phyloP scores from a whole-genome alignment of 2,113 vertebrate genomes.

The Brachyistius frenatus region DNA sequence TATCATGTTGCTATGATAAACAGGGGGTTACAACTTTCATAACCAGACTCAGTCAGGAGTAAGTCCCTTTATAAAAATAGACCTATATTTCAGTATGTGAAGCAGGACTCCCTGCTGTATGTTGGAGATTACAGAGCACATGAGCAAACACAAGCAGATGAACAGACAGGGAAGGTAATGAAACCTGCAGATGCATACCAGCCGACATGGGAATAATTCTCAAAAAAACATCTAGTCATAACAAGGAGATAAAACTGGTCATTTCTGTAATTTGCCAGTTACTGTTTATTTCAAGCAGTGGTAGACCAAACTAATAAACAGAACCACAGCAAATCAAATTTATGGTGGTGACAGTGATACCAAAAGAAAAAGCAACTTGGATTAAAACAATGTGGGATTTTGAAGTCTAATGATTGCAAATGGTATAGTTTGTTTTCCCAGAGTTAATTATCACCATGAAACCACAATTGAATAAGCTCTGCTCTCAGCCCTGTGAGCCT shows the following conservation, averaged over 20 bases:
- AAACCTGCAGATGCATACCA: neutral
- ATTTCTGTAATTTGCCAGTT: neutral
- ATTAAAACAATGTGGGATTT: neutral
- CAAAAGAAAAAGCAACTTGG: neutral
- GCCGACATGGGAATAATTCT: neutral
- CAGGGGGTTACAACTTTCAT: neutral
- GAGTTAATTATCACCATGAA: neutral
- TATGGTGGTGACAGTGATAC: neutral
- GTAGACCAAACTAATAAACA: neutral
- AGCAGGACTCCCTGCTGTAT: neutral
- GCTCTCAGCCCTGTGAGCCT: neutral
- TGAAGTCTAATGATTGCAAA: neutral
- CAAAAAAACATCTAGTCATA: constrained; percentile 1
- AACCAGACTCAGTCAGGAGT: constrained; percentile 1
- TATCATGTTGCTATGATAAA: neutral
- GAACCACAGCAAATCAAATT: neutral
- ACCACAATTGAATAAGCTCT: neutral
- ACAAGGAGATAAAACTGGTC: neutral
- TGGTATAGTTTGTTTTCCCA: neutral
- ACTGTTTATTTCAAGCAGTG: neutral
- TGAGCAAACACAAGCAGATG: neutral
- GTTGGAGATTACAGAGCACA: constrained; percentile 2
- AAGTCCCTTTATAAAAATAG: constrained; percentile 7
- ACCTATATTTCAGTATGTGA: constrained; percentile 7
- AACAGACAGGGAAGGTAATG: neutral